A percentile compares a stretch with the other conserved stretches of the same genome.
These are phyloP conservation scores for Microplitis mediator DNA, from an alignment of 1,140 invertebrate genomes.

Conservation along the genomic window DNA sequence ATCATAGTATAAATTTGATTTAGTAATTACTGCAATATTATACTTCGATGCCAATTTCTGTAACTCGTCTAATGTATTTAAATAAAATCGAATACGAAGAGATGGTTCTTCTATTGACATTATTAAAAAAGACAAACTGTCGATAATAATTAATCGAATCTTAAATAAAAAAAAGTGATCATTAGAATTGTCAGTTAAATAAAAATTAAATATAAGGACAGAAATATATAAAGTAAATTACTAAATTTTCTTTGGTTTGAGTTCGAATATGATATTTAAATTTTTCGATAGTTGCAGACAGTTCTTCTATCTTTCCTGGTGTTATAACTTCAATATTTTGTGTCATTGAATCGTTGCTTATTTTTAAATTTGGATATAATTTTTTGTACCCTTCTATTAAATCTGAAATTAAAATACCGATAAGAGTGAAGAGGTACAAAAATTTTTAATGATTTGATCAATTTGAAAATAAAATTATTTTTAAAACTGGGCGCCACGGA, in stretches of 20 bases:
- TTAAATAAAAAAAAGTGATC: conserved; percentile 25
- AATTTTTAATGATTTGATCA: not conserved
- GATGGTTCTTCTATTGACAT: conserved; percentile 37
- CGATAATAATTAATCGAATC: conserved; percentile 44
- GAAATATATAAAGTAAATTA: not conserved
- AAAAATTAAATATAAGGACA: not conserved
- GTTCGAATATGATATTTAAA: conserved; percentile 28
- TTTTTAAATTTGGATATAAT: conserved; percentile 7
- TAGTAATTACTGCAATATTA: conserved; percentile 11
- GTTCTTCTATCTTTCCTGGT: conserved; percentile 39
- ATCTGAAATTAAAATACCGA: conserved; percentile 29
- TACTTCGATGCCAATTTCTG: conserved; percentile 33
- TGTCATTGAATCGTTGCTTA: conserved; percentile 35
- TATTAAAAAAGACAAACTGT: conserved; percentile 51
- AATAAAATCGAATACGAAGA: conserved; percentile 41
- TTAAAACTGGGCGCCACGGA: too few species aligned
- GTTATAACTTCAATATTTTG: conserved; percentile 39
- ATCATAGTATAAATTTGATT: not conserved
- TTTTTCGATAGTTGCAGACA: conserved; percentile 35
- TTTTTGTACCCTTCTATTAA: conserved; percentile 33
- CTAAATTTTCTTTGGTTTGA: conserved; percentile 11
- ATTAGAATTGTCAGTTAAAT: not conserved
- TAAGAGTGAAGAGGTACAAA: not conserved
- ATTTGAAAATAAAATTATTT: too few species aligned
- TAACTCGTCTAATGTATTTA: conserved; percentile 42